phyloP scores from a whole-genome alignment of 2,113 vertebrate species.

The Takifugu bimaculatus region DNA sequence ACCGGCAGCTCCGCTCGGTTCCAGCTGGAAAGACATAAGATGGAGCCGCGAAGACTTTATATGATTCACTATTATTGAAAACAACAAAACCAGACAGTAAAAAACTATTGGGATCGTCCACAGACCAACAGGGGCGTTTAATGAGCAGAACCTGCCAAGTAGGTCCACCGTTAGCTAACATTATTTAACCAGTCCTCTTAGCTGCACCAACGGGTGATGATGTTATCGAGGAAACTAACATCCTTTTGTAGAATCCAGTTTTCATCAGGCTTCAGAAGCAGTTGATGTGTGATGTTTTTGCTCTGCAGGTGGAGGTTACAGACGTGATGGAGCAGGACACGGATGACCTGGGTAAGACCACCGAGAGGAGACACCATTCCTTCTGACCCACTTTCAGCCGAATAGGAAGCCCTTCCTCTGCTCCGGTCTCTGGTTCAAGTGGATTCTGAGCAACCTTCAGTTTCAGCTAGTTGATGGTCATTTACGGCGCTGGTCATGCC shows the following conservation, averaged over 20 bases:
- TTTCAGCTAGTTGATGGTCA: too few relatives aligned
- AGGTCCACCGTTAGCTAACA: conserved; percentile 14
- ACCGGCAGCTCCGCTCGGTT: not conserved
- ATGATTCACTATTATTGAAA: not conserved
- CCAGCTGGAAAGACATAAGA: not conserved
- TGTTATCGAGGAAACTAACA: not conserved
- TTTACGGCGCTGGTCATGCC: too few relatives aligned
- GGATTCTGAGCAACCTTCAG: too few relatives aligned
- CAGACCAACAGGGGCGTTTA: not conserved
- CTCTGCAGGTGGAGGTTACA: conserved; percentile 37
- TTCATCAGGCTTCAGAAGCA: too few relatives aligned
- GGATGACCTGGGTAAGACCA: conserved; percentile 38
- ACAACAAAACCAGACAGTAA: not conserved
- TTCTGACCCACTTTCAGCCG: not conserved
- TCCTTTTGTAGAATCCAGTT: not conserved
- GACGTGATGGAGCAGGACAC: conserved; percentile 35
- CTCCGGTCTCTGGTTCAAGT: too few relatives aligned
- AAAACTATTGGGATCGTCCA: too few relatives aligned
- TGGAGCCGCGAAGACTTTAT: conserved; percentile 13
- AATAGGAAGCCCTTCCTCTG: not conserved
- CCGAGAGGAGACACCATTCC: not conserved
- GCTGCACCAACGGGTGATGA: too few relatives aligned
- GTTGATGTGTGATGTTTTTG: not conserved
- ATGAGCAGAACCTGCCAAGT: conserved; percentile 37
- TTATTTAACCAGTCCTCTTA: not conserved